A percentile compares a stretch with the other conserved stretches of the same genome.
phyloP scores from a whole-genome alignment of 2,888 invertebrate genomes.

The Platycheirus rosarum region DNA sequence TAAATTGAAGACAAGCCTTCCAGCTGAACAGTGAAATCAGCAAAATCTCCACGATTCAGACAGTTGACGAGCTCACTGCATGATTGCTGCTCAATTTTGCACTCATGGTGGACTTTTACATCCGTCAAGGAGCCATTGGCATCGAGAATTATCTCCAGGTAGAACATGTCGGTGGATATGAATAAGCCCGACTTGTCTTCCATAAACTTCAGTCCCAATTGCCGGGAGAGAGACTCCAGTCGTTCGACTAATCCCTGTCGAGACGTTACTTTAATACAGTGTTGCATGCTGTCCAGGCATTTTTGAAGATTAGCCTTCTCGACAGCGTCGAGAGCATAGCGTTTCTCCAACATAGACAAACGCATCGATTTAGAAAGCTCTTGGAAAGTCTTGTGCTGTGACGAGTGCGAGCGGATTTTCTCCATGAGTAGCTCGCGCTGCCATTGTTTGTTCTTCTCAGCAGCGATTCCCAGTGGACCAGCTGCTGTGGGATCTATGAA shows the following conservation, averaged over 20 bases:
- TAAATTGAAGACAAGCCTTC: conserved; percentile 96
- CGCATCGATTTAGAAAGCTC: conserved; percentile 95
- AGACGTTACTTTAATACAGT: conserved; percentile 96
- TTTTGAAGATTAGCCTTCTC: conserved; percentile 94
- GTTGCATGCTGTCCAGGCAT: conserved; percentile 95
- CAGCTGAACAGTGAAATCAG: conserved; percentile 95
- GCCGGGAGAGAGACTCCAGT: conserved; percentile 94
- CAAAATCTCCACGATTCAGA: conserved; percentile 92
- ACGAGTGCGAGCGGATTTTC: conserved; percentile 93
- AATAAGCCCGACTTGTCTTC: conserved; percentile 92
- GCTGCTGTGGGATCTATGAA: conserved; percentile 59
- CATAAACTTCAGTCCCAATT: conserved; percentile 94
- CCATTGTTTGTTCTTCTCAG: conserved; percentile 88
- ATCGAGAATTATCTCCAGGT: conserved; percentile 94
- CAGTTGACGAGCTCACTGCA: conserved; percentile 94
- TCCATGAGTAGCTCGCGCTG: conserved; percentile 96
- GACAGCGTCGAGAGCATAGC: conserved; percentile 92
- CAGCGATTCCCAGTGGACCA: conserved; percentile 76
- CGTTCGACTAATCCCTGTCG: conserved; percentile 95
- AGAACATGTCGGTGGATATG: conserved; percentile 98
- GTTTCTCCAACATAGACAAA: conserved; percentile 94
- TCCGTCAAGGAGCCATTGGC: conserved; percentile 92
- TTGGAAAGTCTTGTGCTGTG: conserved; percentile 90
- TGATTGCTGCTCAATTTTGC: conserved; percentile 91
- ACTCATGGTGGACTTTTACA: conserved; percentile 95